These are phyloP conservation scores for Leptopilina myrica DNA, from an alignment of 2,888 invertebrate species.

Conservation along the genomic window DNA sequence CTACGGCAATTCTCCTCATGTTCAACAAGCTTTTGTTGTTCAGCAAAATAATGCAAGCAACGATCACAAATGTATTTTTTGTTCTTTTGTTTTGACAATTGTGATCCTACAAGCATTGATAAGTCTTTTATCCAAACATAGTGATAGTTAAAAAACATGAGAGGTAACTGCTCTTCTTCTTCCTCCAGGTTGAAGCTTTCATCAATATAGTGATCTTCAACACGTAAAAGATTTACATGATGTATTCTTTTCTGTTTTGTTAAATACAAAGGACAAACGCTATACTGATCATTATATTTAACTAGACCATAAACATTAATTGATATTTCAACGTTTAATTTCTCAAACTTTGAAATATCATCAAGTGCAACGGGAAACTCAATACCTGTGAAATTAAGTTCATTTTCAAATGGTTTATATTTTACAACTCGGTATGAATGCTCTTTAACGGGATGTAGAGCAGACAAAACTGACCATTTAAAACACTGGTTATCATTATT, in stretches of 20 bases:
- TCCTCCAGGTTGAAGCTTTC: not conserved
- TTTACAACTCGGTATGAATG: no score
- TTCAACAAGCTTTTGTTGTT: not conserved
- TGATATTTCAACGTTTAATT: not conserved
- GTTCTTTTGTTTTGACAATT: no score
- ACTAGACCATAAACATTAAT: slow-evolving; percentile 42
- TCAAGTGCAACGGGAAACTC: not conserved
- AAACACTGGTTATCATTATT: not conserved
- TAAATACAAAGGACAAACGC: slow-evolving; percentile 9
- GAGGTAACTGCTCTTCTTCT: not conserved
- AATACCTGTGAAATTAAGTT: no score
- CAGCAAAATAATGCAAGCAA: no score
- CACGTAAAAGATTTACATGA: slow-evolving; percentile 35
- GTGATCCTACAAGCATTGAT: no score
- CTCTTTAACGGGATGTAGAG: not conserved
- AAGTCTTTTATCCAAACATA: no score
- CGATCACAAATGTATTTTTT: no score
- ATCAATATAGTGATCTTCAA: not conserved
- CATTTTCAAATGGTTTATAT: no score
- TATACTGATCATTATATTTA: not conserved
- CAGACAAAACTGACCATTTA: not conserved
- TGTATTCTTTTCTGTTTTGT: slow-evolving; percentile 32
- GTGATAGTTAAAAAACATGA: no score
- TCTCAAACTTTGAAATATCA: slow-evolving; percentile 9
- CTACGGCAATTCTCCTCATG: not conserved